Evolutionary conservation across 2,888 invertebrate species (phyloP), one percentile per base, ranked within the genome.

Genomic region (Stictocephala bisonia): DNA sequence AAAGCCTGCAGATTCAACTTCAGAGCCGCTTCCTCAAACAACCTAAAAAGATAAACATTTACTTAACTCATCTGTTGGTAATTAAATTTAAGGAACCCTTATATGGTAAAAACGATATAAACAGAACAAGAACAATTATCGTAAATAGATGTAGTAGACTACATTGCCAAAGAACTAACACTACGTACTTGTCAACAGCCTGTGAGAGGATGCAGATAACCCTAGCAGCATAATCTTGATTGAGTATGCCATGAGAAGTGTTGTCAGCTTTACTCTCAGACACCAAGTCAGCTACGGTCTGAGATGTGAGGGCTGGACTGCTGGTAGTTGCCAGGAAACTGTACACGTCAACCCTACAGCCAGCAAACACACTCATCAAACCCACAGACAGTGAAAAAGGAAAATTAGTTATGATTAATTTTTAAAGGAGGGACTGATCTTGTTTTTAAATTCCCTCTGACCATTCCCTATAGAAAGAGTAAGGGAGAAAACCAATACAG

Each of bases 121-220:
- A n/a, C n/a, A n/a, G n/a, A n/a, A n/a, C n/a, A n/a, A n/a, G n/a
- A n/a, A n/a, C n/a, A n/a, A n/a, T n/a, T n/a, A n/a, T n/a, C n/a
- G n/a, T n/a, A n/a, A n/a, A n/a, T n/a, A n/a, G n/a, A n/a, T n/a
- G n/a, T n/a, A n/a, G n/a, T n/a, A n/a, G n/a, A n/a, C n/a, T n/a
- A n/a, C n/a, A n/a, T n/a, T n/a, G n/a, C 26, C 18, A n/a, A n/a
- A n/a, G n/a, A n/a, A n/a, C n/a, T n/a, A n/a, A n/a, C n/a, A n/a
- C n/a, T n/a, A 72, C 77, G 75, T 78, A 87, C 87, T 84, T 91
- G 82, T 97, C 97, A 0, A 95, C 94, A 81, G 94, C 93, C 74
- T 96, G 93, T 0, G 96, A 93, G 9, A 98, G 85, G 0, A 94
- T 93, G 84, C 96, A 96, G 72, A 97, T 90, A 0, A 96, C 94